Evolutionary conservation across 1,140 invertebrate species (phyloP).

Genomic region (Drosophila suzukii): DNA sequence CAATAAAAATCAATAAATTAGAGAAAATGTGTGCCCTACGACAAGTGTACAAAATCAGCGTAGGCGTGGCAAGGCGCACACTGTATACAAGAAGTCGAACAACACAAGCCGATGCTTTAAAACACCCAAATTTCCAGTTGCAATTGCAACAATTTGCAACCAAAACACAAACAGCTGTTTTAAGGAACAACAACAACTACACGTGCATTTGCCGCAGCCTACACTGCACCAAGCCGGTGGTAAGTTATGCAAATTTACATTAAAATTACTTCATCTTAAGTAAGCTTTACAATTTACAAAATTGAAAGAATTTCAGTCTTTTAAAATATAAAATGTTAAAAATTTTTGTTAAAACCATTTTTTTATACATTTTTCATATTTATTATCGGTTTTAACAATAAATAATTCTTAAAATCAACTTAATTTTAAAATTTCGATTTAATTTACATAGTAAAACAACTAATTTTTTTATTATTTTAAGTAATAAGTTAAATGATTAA

Average conservation of each 20-base stretch:
- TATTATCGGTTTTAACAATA: too few species aligned
- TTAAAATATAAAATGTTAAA: too few species aligned
- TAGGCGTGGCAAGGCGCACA: background rate
- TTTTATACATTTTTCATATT: too few species aligned
- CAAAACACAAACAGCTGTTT: constrained; percentile 39
- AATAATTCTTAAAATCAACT: too few species aligned
- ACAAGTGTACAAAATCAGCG: constrained; percentile 41
- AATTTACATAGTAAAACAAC: too few species aligned
- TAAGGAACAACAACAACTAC: constrained; percentile 33
- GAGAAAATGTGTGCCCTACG: constrained; percentile 47
- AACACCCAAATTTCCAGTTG: constrained; percentile 4
- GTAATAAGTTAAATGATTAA: too few species aligned
- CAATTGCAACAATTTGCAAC: constrained; percentile 20
- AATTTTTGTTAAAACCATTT: too few species aligned
- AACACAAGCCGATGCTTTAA: background rate
- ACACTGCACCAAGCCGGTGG: constrained; percentile 15
- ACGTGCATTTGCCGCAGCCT: constrained; percentile 38
- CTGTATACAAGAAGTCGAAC: background rate
- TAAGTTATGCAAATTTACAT: background rate
- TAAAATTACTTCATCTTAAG: too few species aligned
- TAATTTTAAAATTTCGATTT: too few species aligned
- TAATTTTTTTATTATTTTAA: too few species aligned
- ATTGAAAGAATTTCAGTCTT: too few species aligned
- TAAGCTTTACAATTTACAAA: too few species aligned
- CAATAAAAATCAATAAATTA: background rate